Evolutionary conservation across 2,113 vertebrate species (phyloP), one percentile per base, ranked within the genome.

Genomic region (Lampris incognitus): DNA sequence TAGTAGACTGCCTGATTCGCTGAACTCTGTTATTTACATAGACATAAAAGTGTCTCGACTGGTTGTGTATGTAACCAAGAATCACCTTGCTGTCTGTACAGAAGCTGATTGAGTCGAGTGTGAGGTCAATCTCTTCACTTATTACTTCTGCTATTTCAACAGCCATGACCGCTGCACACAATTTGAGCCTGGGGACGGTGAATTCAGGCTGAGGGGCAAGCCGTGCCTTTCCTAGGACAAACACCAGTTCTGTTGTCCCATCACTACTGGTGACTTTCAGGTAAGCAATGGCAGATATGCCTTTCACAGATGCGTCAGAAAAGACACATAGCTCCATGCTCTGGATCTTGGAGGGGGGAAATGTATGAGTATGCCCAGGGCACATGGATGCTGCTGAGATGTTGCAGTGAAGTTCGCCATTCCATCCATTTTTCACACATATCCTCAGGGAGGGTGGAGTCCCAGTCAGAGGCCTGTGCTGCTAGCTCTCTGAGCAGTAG

Each of bases 281-380:
- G 46, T 76, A 76, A 41, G 56, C 56, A 5, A 61, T 58, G 37
- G 74, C n/a, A 7, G 54, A 40, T 42, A 75, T 65, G 7, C 54
- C 72, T 40, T 52, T 75, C 1, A n/a, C 64, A 3, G 85, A 87
- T 9, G 82, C 74, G 52, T 84, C 78, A 58, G 49, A 75, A 40
- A 84, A 87, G 38, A 84, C n/a, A 67, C 55, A 62, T 0, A 84
- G 13, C 13, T 81, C 71, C 24, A 50, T 78, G 1, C 11, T 66
- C 7, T 71, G 66, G 66, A 61, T n/a, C 42, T 24, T 9, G 62
- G 63, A 24, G 24, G 24, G 24, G 54, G 24, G 13, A 1, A 65
- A 69, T 38, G 3, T 9, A 38, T 5, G 66, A 52, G 39, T 83
- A 74, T 4, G 67, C 6, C 5, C 63, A 37, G 39, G 61, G 72